phyloP scores from a whole-genome alignment of 2,113 vertebrate species.

The Leucopternis melanops region DNA sequence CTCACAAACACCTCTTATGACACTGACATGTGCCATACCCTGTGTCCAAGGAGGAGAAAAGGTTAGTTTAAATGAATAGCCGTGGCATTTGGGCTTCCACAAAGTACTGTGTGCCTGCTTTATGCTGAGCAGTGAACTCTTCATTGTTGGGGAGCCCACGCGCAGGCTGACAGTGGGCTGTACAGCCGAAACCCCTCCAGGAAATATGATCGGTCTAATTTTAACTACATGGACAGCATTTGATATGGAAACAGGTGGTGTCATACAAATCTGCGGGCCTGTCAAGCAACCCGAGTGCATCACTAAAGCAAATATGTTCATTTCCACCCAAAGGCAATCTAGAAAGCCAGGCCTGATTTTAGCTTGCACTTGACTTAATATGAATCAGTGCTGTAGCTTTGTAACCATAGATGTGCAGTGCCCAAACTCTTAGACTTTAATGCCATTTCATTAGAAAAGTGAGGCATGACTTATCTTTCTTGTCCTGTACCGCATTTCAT shows the following conservation, averaged over 20 bases:
- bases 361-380: background rate
- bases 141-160: background rate
- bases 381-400: background rate
- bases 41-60: background rate
- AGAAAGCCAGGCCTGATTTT: slow-evolving; percentile 31
- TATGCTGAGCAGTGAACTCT: background rate
- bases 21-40: background rate
- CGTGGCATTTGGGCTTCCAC: background rate
- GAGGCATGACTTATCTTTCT: background rate
- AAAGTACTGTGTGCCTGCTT: background rate
- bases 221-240: slow-evolving; percentile 61
- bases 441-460: background rate
- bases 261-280: slow-evolving; percentile 52
- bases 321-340: slow-evolving; percentile 49
- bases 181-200: background rate
- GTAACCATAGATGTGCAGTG: background rate
- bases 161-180: background rate
- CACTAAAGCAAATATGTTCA: slow-evolving; percentile 44
- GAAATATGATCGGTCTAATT: slow-evolving; percentile 68
- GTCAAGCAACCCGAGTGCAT: slow-evolving; percentile 11
- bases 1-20: background rate
- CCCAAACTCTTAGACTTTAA: background rate
- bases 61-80: background rate
- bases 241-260: slow-evolving; percentile 74
- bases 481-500: background rate